A percentile compares a stretch with the other conserved stretches of the same genome.
Evolutionary conservation across 2,888 invertebrate species (phyloP).

Genomic region (Therioaphis trifolii): DNA sequence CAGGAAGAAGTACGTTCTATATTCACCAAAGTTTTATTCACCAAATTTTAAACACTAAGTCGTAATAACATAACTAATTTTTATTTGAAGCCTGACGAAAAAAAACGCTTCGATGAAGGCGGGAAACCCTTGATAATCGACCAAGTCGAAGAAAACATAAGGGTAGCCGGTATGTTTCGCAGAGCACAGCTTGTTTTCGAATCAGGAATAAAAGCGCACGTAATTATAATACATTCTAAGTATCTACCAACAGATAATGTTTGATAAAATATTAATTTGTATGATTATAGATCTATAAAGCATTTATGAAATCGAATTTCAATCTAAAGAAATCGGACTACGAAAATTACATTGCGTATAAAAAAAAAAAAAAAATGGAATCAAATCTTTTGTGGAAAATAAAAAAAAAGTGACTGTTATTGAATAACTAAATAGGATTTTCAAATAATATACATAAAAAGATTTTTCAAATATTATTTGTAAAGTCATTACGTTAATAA

Average conservation of each 20-base stretch:
- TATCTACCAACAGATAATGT: background rate
- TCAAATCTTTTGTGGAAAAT: too few relatives aligned
- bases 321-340: background rate
- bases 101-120: background rate
- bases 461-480: too few relatives aligned
- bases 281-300: conserved; percentile 2
- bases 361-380: too few relatives aligned
- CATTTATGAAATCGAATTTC: background rate
- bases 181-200: background rate
- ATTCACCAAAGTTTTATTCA: too few relatives aligned
- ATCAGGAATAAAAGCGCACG: background rate
- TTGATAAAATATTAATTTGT: too few relatives aligned
- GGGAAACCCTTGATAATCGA: background rate
- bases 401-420: too few relatives aligned
- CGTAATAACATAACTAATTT: background rate
- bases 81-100: background rate
- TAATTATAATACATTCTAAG: background rate
- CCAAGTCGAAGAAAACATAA: background rate
- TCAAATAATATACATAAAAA: too few relatives aligned
- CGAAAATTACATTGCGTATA: background rate
- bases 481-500: too few relatives aligned
- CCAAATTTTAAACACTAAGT: background rate
- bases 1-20: background rate
- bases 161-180: background rate
- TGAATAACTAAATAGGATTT: too few relatives aligned